phyloP scores from a whole-genome alignment of 2,113 vertebrate species.

The Platycercus adscitus region DNA sequence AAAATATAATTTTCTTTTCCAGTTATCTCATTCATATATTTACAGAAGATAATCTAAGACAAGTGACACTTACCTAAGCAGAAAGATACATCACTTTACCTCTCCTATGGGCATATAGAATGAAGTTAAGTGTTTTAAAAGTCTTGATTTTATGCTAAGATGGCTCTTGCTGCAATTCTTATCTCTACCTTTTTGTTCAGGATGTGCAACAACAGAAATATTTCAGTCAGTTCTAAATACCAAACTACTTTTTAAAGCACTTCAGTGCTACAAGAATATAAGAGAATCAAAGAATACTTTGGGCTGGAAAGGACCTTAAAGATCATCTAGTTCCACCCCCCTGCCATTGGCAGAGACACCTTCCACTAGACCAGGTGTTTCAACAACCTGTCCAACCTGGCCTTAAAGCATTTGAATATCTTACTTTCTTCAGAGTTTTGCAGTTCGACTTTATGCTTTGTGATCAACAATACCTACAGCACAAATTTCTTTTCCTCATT shows the following conservation, averaged over 20 bases:
- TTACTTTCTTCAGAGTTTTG: not conserved
- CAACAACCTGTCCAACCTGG: not conserved
- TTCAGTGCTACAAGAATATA: not conserved
- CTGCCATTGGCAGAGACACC: not conserved
- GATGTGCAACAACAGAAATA: not conserved
- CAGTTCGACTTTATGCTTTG: not conserved
- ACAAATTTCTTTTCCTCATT: not conserved
- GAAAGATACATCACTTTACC: not conserved
- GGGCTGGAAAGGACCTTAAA: not conserved
- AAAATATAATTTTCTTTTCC: not conserved
- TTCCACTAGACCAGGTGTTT: not conserved
- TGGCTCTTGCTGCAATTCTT: not conserved
- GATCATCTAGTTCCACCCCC: not conserved
- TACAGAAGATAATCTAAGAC: not conserved
- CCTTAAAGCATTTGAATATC: not conserved
- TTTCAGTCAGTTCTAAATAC: not conserved
- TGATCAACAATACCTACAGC: not conserved
- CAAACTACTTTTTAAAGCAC: not conserved
- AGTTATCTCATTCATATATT: not conserved
- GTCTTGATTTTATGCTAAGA: not conserved
- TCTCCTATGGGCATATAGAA: too few species aligned
- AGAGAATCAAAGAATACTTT: not conserved
- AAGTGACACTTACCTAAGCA: not conserved
- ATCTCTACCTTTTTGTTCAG: not conserved
- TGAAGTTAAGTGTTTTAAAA: not conserved